Percentiles rank a stretch among this genome's conserved stretches.
Conservation (phyloP, 2,797 vertebrate genomes). For the Sciurus carolinensis region DNA sequence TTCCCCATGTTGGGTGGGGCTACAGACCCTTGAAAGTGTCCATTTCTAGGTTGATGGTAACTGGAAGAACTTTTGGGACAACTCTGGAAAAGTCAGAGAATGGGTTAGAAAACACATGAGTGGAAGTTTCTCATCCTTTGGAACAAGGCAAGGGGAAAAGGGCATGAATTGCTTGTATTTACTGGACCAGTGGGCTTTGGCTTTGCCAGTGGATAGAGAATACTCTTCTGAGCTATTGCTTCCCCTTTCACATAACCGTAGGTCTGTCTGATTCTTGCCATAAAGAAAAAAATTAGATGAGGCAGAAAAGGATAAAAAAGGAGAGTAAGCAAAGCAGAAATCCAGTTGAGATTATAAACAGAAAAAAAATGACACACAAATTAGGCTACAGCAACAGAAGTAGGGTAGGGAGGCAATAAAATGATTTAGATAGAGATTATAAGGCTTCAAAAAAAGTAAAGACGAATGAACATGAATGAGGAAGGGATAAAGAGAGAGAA, state of each 20-base stretch:
- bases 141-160: neutral
- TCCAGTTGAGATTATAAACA: neutral
- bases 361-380: neutral
- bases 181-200: neutral
- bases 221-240: neutral
- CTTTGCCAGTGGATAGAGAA: neutral
- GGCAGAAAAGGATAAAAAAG: neutral
- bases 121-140: neutral
- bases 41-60: constrained; percentile 81
- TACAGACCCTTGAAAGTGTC: neutral
- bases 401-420: neutral
- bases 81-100: constrained; percentile 36
- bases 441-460: neutral
- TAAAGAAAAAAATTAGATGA: neutral
- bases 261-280: neutral
- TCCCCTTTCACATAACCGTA: neutral
- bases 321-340: constrained; percentile 25
- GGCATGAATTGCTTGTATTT: neutral
- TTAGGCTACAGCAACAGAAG: neutral
- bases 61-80: constrained; percentile 63
- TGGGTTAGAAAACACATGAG: neutral
- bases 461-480: neutral
- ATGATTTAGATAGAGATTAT: neutral
- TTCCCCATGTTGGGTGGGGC: neutral
- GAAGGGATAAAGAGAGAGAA: neutral